Evolutionary conservation across 2,113 vertebrate species (phyloP).

Genomic region (Plecturocebus donacophilus): DNA sequence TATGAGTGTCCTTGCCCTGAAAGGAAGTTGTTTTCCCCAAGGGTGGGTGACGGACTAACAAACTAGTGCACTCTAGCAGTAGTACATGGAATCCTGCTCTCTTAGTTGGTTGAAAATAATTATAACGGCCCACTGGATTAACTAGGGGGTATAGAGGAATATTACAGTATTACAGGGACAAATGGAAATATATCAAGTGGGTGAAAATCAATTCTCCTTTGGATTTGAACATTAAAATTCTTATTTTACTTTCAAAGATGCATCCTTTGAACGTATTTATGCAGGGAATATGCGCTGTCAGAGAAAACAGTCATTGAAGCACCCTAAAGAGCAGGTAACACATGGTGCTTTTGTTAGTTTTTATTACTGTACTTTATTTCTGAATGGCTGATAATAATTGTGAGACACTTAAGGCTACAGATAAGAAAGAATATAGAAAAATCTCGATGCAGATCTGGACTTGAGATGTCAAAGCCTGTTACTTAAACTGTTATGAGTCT

Average conservation of each 20-base stretch:
- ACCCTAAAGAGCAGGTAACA: not conserved
- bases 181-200: not conserved
- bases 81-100: not conserved
- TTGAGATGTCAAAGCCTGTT: not conserved
- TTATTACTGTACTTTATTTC: not conserved
- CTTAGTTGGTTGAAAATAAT: not conserved
- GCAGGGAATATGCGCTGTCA: too few species aligned
- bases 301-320: not conserved
- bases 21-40: not conserved
- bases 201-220: not conserved
- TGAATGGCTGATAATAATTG: not conserved
- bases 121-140: not conserved
- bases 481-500: not conserved
- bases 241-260: not conserved
- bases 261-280: not conserved
- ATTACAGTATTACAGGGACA: not conserved
- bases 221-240: not conserved
- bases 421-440: not conserved
- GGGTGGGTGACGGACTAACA: not conserved
- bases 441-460: not conserved
- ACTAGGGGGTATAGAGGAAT: too few species aligned
- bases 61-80: not conserved
- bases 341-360: not conserved
- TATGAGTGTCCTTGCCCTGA: slow-evolving; percentile 8
- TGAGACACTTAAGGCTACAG: not conserved